Evolutionary conservation across 2,888 invertebrate genomes (phyloP).

Genomic region (Conops quadrifasciatus): DNA sequence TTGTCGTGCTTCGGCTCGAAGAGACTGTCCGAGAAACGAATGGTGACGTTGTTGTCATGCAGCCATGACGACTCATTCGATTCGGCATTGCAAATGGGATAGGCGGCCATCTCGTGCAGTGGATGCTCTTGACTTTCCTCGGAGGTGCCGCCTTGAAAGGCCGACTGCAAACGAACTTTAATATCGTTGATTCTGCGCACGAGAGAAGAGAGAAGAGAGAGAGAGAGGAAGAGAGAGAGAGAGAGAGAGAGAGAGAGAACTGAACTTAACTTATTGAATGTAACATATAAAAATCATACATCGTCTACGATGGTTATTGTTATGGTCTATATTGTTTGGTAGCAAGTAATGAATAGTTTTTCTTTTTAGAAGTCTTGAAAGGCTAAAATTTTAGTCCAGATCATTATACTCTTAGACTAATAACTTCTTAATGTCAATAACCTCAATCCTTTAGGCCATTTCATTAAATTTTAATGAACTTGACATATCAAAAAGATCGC

Average conservation of each 20-base stretch:
- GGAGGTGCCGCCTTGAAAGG: conserved; percentile 51
- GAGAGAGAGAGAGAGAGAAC: not conserved
- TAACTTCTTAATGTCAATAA: no score
- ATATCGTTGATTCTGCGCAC: conserved; percentile 59
- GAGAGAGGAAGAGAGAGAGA: not conserved
- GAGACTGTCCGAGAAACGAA: conserved; percentile 59
- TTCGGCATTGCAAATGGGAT: conserved; percentile 60
- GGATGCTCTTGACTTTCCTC: conserved; percentile 51
- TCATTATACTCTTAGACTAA: no score
- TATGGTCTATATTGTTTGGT: no score
- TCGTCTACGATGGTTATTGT: no score
- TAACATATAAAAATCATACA: no score
- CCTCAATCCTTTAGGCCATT: no score
- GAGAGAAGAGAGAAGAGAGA: not conserved
- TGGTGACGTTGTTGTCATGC: conserved; percentile 58
- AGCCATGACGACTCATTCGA: conserved; percentile 58
- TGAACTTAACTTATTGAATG: no score
- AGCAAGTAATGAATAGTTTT: no score
- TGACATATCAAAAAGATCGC: no score
- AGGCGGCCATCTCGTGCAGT: conserved; percentile 61
- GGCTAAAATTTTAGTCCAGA: no score
- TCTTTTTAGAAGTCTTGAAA: no score
- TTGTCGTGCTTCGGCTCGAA: conserved; percentile 55
- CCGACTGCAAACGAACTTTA: conserved; percentile 54
- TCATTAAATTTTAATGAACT: no score